Evolutionary conservation across 2,888 invertebrate genomes (phyloP), one percentile per base, ranked within the genome.

Genomic region (Trissoscelio sp.): DNA sequence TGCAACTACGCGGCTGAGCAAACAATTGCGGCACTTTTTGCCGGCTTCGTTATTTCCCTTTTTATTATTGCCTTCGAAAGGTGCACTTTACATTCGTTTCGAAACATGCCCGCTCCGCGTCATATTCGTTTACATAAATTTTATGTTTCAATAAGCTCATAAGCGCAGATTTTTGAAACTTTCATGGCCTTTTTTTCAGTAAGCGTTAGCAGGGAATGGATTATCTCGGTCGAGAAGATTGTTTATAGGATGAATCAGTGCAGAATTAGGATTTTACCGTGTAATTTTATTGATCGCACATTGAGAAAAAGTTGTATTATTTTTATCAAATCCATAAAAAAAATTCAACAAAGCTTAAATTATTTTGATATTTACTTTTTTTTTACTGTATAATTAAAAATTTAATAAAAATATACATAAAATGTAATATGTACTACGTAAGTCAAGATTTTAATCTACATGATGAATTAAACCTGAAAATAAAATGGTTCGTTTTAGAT

Each of bases 11-110:
- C 31, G 62, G 42, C 58, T 72, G 62, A 72, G 55, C 78, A 57
- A 72, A 79, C 60, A 64, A 51, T 57, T 24, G 53, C 57, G 28
- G 37, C 18, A 14, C 67, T 66, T 66, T 74, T 60, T 48, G 57
- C 39, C 22, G 14, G 2, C 18, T 11, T 18, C 6, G 18, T 14
- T 48, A 34, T 58, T 48, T 44, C 31, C 22, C 46, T 14, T 58
- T 57, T 46, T 46, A 20, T 16, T 39, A 14, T 53, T 39, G 18
- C 37, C 39, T 7, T 42, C 24, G 42, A 39, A 39, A 39, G 34
- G 44, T 42, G 57, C 9, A 31, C 39, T 53, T 42, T 31, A 14
- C 20, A 60, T 60, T 24, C 20, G 20, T 20, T 7, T 44, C 11
- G 31, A 18, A 37, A 42, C 24, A 60, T 46, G 44, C 22, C 6